Percentiles rank a stretch among this genome's conserved stretches.
phyloP scores from a whole-genome alignment of 1,140 invertebrate genomes.

The Trigoniulus corallinus region DNA sequence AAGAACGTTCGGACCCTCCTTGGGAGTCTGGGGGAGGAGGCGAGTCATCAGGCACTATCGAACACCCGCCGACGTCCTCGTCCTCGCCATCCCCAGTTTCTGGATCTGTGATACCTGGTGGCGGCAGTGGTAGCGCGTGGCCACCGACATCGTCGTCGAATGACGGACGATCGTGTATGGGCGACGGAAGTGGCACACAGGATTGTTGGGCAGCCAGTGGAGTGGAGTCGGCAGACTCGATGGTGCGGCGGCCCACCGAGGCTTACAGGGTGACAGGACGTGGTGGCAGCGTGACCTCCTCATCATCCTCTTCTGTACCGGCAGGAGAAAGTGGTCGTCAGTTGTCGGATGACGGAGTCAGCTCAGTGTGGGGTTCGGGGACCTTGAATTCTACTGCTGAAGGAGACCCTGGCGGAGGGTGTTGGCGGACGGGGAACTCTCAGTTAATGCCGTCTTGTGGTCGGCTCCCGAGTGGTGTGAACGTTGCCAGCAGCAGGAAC shows the following conservation, averaged over 20 bases:
- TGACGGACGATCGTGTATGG: not conserved
- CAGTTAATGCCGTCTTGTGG: not conserved
- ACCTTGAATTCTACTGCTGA: too few species aligned
- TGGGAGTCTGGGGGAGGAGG: slow-evolving; percentile 8
- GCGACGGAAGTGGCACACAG: not conserved
- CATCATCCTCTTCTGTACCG: too few species aligned
- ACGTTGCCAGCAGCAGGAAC: not conserved
- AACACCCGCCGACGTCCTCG: slow-evolving; percentile 17
- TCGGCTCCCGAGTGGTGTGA: not conserved
- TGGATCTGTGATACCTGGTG: slow-evolving; percentile 57
- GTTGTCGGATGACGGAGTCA: too few species aligned
- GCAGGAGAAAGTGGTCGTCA: too few species aligned
- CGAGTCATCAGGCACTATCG: slow-evolving; percentile 18
- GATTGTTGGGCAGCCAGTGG: too few species aligned
- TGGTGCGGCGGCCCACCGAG: too few species aligned
- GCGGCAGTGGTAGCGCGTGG: slow-evolving; percentile 21
- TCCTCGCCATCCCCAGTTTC: slow-evolving; percentile 15
- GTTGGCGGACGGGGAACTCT: not conserved
- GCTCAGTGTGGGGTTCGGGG: not conserved
- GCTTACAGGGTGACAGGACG: too few species aligned
- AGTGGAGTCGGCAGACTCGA: too few species aligned
- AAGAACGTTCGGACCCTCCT: slow-evolving; percentile 13
- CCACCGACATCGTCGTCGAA: not conserved
- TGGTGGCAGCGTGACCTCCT: too few species aligned
- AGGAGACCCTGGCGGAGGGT: too few species aligned